phyloP scores from a whole-genome alignment of 2,113 vertebrate genomes.

The Microtus ochrogaster region DNA sequence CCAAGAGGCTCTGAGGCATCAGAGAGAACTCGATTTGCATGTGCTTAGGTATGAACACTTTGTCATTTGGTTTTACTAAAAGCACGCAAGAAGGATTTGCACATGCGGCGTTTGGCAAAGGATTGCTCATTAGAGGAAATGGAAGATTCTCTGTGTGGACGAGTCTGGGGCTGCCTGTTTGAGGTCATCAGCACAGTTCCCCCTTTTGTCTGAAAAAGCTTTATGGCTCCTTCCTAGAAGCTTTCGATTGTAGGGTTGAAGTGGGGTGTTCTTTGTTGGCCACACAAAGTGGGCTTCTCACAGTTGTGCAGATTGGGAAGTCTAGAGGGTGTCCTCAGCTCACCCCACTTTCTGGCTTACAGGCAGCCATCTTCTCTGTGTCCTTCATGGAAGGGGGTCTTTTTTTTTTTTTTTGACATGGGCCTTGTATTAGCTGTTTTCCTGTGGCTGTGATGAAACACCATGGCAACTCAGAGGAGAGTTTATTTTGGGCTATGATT shows the following conservation, averaged over 20 bases:
- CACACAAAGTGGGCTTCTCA: neutral
- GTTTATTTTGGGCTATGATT: neutral
- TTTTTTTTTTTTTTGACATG: neutral
- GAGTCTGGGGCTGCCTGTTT: neutral
- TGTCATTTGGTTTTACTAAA: constrained; percentile 47
- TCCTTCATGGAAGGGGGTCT: neutral
- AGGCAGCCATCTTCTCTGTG: neutral
- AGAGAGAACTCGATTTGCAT: constrained; percentile 53
- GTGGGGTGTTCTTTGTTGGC: neutral
- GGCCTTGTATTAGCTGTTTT: neutral
- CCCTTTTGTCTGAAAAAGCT: neutral
- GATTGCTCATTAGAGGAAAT: neutral
- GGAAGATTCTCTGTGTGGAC: neutral
- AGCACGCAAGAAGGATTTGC: neutral
- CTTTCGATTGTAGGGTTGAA: fast-evolving
- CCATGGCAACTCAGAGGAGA: neutral
- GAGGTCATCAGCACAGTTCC: neutral
- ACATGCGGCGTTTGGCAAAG: neutral
- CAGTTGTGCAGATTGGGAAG: neutral
- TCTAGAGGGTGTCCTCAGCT: neutral
- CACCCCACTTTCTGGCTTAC: neutral
- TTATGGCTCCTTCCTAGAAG: neutral
- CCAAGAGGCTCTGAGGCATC: constrained; percentile 41
- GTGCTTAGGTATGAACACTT: neutral
- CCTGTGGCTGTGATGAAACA: neutral